Base-by-base conservation (phyloP, 2,797 vertebrate species). In the Enteromius paludinosus region DNA sequence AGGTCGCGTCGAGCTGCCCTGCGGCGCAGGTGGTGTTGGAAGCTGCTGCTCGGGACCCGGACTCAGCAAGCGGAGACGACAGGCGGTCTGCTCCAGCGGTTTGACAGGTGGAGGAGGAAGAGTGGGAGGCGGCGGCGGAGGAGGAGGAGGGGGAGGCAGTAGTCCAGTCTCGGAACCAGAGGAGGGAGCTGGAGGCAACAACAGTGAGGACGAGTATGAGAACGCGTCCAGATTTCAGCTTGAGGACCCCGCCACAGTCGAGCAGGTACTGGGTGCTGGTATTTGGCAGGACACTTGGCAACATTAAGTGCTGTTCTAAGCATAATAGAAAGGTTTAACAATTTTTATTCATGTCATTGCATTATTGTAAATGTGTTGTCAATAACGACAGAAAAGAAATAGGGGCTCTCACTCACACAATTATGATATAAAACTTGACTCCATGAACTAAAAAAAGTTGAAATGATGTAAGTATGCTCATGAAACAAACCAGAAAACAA, bases 131-230 rank as follows among this genome's bases (percentile, higher is more conserved):
- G 87, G 86, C 2, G 87, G 87, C 8, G 79, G 86, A 0, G 92
- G 86, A 4, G 87, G 87, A 38, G 79, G 86, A 23, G 85, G 82
- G 68, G 83, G 83, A 1, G 92, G 87, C 2, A 86, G 87, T 20
- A 87, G 88, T 85, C 87, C 84, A 61, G 79, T 30, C 17, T 35
- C 81, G 1, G 89, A 90, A 54, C 15, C 87, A 87, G 93, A 93
- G 72, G 91, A 90, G 52, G 94, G 92, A 72, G 93, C 92, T 0
- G 94, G 93, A 43, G 94, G 94, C 23, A 95, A 94, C 89, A 95
- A 95, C 89, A 95, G 95, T 52, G 95, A 95, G 85, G 94, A 95
- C 14, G 94, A 95, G 69, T 95, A 95, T 43, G 94, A 95, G 87
- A 92, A 91, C 1, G 93, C 91, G 14, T 88, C 91, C 38, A 90